Evolutionary conservation across 2,888 invertebrate genomes (phyloP).

Genomic region (Epiblema foenella): DNA sequence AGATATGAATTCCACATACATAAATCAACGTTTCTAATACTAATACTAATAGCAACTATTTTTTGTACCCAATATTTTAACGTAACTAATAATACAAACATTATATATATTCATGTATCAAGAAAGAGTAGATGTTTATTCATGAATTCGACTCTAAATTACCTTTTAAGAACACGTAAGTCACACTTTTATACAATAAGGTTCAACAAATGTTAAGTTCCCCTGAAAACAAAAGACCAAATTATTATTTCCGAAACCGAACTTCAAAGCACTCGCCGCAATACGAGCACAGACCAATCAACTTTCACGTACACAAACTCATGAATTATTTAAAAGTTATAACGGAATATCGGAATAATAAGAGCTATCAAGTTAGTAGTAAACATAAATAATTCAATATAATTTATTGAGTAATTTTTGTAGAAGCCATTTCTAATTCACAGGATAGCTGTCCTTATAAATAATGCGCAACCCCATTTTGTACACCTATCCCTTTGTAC

Average conservation of each 20-base stretch:
- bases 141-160: neutral
- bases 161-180: neutral
- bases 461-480: slow-evolving; percentile 69
- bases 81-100: neutral
- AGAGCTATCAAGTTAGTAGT: slow-evolving; percentile 17
- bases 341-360: slow-evolving; percentile 6
- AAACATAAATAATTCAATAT: slow-evolving; percentile 16
- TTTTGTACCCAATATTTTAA: neutral
- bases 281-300: slow-evolving; percentile 17
- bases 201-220: neutral
- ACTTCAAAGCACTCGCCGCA: slow-evolving; percentile 18
- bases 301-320: slow-evolving; percentile 11
- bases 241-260: neutral
- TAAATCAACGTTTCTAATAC: neutral
- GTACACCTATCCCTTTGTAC: slow-evolving; percentile 65
- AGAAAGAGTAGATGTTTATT: neutral
- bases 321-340: slow-evolving; percentile 18
- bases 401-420: slow-evolving; percentile 18
- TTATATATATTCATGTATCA: neutral
- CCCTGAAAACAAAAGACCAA: slow-evolving; percentile 18
- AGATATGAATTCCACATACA: no score
- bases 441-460: slow-evolving; percentile 70
- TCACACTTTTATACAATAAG: neutral
- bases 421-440: slow-evolving; percentile 53
- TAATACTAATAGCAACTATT: neutral